phyloP scores from a whole-genome alignment of 2,797 vertebrate species.

The Champsocephalus esox region DNA sequence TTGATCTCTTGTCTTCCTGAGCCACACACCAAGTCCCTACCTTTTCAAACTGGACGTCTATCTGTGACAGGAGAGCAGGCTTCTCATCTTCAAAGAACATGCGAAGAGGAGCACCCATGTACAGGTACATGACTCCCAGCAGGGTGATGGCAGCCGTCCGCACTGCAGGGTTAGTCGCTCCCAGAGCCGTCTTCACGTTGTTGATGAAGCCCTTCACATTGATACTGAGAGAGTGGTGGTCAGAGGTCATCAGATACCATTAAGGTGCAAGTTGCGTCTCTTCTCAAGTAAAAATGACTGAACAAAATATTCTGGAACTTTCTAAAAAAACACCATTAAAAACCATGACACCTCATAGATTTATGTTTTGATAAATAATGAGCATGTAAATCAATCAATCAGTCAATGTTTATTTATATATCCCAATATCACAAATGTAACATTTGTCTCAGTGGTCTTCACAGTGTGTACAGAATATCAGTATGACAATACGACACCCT shows the following conservation, averaged over 20 bases:
- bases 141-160: slow-evolving; percentile 93
- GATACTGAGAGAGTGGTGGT: slow-evolving; percentile 80
- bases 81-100: slow-evolving; percentile 99
- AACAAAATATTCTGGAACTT: too few species aligned
- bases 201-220: slow-evolving; percentile 98
- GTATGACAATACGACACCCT: too few species aligned
- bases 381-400: background rate
- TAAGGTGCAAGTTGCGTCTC: too few species aligned
- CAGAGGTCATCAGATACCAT: background rate
- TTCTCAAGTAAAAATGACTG: too few species aligned
- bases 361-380: background rate
- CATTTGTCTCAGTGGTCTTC: too few species aligned
- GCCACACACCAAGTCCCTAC: slow-evolving; percentile 63
- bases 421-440: too few species aligned
- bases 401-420: too few species aligned
- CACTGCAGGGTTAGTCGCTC: slow-evolving; percentile 96
- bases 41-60: slow-evolving; percentile 98
- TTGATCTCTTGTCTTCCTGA: background rate
- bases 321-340: too few species aligned
- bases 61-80: slow-evolving; percentile 94
- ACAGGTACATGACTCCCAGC: slow-evolving; percentile 95
- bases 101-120: slow-evolving; percentile 94
- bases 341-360: too few species aligned
- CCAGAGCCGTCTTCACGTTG: slow-evolving; percentile 97
- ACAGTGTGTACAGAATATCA: too few species aligned